Evolutionary conservation across 1,140 invertebrate genomes (phyloP).

Genomic region (Lordiphosa mommai): DNA sequence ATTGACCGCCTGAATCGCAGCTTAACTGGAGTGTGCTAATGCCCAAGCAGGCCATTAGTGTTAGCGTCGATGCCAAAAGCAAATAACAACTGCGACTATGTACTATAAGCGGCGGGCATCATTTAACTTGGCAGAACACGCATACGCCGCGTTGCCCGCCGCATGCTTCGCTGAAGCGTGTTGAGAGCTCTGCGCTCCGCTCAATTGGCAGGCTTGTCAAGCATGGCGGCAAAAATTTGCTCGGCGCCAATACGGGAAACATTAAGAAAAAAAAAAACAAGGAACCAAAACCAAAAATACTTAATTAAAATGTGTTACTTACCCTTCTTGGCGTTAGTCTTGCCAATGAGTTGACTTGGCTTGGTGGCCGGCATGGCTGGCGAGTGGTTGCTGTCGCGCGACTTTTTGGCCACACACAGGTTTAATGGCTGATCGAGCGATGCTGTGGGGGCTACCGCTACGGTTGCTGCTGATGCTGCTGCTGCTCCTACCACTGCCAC

Average conservation of each 20-base stretch:
- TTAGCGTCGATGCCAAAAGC: slow-evolving; percentile 18
- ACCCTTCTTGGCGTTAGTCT: slow-evolving; percentile 55
- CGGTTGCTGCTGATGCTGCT: not conserved
- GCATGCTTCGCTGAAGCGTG: slow-evolving; percentile 70
- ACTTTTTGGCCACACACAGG: slow-evolving; percentile 75
- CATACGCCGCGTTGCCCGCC: slow-evolving; percentile 60
- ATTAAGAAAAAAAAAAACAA: slow-evolving; percentile 6
- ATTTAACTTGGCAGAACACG: slow-evolving; percentile 60
- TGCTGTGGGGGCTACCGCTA: slow-evolving; percentile 6
- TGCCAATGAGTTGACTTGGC: slow-evolving; percentile 39
- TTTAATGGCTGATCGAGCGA: slow-evolving; percentile 73
- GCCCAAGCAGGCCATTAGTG: slow-evolving; percentile 33
- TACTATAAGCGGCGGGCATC: slow-evolving; percentile 22
- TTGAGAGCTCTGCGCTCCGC: slow-evolving; percentile 61
- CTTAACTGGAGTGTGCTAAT: slow-evolving; percentile 34
- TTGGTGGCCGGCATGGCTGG: slow-evolving; percentile 46
- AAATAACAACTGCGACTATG: not conserved
- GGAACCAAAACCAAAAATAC: slow-evolving; percentile 3
- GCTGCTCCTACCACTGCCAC: not conserved
- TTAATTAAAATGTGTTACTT: slow-evolving; percentile 19
- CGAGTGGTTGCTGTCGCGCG: slow-evolving; percentile 55
- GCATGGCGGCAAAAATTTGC: slow-evolving; percentile 43
- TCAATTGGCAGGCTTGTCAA: slow-evolving; percentile 65
- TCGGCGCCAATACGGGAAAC: slow-evolving; percentile 38
- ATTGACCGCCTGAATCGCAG: slow-evolving; percentile 13